Conservation (phyloP, 1,140 invertebrate species). For the Aphaenogaster ashmeadi region DNA sequence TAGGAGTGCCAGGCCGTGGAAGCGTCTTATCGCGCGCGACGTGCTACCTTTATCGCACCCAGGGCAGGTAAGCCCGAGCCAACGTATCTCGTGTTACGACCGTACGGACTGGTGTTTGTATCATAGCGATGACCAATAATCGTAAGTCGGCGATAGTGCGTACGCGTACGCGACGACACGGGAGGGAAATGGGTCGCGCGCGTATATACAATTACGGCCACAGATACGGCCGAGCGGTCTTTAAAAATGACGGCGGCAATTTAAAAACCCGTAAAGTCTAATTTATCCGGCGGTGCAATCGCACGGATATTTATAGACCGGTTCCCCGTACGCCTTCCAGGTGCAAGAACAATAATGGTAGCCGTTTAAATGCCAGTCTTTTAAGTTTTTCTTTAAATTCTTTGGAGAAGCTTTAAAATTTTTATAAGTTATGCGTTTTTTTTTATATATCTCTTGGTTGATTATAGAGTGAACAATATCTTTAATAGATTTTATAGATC, state of each 20-base stretch:
- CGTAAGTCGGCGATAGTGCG: constrained; percentile 39
- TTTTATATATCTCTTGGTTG: neutral
- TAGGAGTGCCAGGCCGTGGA: neutral
- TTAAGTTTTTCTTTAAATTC: neutral
- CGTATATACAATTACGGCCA: constrained; percentile 27
- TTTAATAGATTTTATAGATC: neutral
- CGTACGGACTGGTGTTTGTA: constrained; percentile 38
- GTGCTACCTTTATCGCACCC: constrained; percentile 53
- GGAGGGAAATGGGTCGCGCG: constrained; percentile 47
- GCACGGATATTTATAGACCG: constrained; percentile 3
- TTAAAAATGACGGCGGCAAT: constrained; percentile 41
- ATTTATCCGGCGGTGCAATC: constrained; percentile 13
- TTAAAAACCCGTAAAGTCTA: constrained; percentile 27
- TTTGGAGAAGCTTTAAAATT: neutral
- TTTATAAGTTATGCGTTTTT: neutral
- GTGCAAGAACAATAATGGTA: neutral
- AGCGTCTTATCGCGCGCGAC: constrained; percentile 35
- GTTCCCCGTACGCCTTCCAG: neutral
- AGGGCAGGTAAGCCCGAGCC: constrained; percentile 36
- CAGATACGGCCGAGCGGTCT: neutral
- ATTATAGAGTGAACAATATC: neutral
- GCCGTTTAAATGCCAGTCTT: constrained; percentile 2
- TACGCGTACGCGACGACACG: constrained; percentile 1
- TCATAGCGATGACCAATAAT: constrained; percentile 43
- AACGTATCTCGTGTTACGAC: constrained; percentile 51